phyloP scores from a whole-genome alignment of 2,797 vertebrate species.

The Euthynnus affinis region DNA sequence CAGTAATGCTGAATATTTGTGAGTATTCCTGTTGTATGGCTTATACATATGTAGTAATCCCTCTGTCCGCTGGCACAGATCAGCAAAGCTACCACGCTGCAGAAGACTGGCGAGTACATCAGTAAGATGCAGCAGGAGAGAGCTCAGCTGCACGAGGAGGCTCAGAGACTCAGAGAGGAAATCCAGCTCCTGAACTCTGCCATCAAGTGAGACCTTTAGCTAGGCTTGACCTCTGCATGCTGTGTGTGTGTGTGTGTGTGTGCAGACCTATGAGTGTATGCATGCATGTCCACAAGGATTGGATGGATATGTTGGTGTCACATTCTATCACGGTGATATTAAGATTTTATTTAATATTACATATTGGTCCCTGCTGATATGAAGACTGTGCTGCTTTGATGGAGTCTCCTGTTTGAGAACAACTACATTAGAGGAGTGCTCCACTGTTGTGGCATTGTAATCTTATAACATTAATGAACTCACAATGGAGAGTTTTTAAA shows the following conservation, averaged over 20 bases:
- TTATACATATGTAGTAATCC: slow-evolving; percentile 19
- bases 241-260: background rate
- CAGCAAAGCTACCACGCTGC: slow-evolving; percentile 96
- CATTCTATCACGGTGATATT: background rate
- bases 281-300: background rate
- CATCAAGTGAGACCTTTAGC: slow-evolving; percentile 90
- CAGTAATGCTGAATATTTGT: background rate
- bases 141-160: slow-evolving; percentile 92
- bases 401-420: too few species aligned
- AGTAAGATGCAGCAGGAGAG: slow-evolving; percentile 97
- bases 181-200: slow-evolving; percentile 93
- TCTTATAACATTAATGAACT: too few species aligned
- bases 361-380: background rate
- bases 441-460: too few species aligned
- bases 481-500: background rate
- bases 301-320: background rate
- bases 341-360: background rate
- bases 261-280: too few species aligned
- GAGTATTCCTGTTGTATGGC: background rate
- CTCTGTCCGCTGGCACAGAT: slow-evolving; percentile 84
- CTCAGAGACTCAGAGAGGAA: slow-evolving; percentile 92
- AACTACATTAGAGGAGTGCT: too few species aligned
- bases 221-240: background rate
- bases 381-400: slow-evolving; percentile 1
- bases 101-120: slow-evolving; percentile 97